Base-by-base conservation (phyloP, 2,888 invertebrate species). In the Lasius platythorax region DNA sequence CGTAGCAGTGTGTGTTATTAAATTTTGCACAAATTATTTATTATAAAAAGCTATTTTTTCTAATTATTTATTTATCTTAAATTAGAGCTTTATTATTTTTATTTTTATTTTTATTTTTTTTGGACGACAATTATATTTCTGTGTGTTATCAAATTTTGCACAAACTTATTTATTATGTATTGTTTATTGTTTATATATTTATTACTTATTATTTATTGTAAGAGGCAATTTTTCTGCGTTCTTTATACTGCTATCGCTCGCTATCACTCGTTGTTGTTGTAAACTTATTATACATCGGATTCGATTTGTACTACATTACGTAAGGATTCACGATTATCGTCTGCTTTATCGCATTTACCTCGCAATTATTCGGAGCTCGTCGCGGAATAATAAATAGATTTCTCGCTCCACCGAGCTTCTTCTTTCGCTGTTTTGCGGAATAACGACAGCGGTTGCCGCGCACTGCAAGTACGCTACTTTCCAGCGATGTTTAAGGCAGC, bases 391-490 rank as follows among this genome's bases (percentile, higher is more conserved):
- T 61, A 81, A 81, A 73, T 73, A 81, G 79, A 64, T 82, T 40
- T 78, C 78, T 23, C 82, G 76, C 43, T 82, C 64, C 18, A 37
- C n/a, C 63, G 28, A 11, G 40, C 64, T 75, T 64, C 37, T 82
- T 82, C 64, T 37, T 50, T 64, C 23, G 23, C 84, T 84, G 87
- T 88, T 89, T 88, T 85, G 73, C 66, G 56, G 67, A 75, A 67
- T 78, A 90, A 87, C 90, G 87, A 88, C 85, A 85, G 82, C 75
- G 66, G 74, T 73, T 70, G 79, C 70, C 43, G 61, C 83, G 53
- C 76, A n/a, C 66, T 40, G 67, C 83, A 67, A 79, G 79, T 81
- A 81, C 68, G 64, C 84, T 89, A 89, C 87, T 89, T 88, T 89
- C 87, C 83, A 76, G 68, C 82, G 84, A 82, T 83, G 58, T 89